Base-by-base conservation (phyloP, 2,797 vertebrate genomes). In the Chloroceryle amazona region DNA sequence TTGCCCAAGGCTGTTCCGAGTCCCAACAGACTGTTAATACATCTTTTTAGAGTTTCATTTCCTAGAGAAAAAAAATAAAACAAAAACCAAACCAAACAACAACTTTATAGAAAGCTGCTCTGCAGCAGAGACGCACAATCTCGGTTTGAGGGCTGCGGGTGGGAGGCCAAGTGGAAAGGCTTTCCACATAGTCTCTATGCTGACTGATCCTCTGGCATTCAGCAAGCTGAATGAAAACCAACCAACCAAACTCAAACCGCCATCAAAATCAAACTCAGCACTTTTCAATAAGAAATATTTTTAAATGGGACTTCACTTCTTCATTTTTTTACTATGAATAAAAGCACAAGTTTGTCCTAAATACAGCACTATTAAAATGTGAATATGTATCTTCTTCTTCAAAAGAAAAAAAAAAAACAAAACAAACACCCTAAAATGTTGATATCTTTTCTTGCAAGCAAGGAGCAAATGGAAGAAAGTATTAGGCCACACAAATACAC, bases 401-500 rank as follows among this genome's bases (percentile, higher is more conserved):
- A n/a, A n/a, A 52, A 52, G 26, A 51, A 51, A 51, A 51, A 51
- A 25, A 31, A n/a, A 41, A 71, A 31, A n/a, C n/a, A 10, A 9
- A 54, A 31, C 54, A 41, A 41, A 37, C 49, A 65, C 62, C 37
- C 93, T 93, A 97, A 94, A 97, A 96, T 11, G 74, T 95, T 85
- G 95, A 90, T 94, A 93, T 51, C 86, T 96, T 97, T 97, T 97
- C 96, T 97, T 96, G 97, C 98, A 98, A 98, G 98, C 98, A 97
- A 92, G 91, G 90, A 96, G 93, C 95, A 91, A 98, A 96, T 47
- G 65, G 95, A 97, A 94, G 87, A 96, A 41, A 86, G 86, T 87
- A 95, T 96, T 91, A 96, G 97, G 97, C 97, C 97, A 97, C 95
- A 93, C 94, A 96, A 97, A 96, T 28, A 97, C 94, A 96, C 89